Evolutionary conservation across 2,888 invertebrate genomes (phyloP).

Genomic region (Melipona bicolor): DNA sequence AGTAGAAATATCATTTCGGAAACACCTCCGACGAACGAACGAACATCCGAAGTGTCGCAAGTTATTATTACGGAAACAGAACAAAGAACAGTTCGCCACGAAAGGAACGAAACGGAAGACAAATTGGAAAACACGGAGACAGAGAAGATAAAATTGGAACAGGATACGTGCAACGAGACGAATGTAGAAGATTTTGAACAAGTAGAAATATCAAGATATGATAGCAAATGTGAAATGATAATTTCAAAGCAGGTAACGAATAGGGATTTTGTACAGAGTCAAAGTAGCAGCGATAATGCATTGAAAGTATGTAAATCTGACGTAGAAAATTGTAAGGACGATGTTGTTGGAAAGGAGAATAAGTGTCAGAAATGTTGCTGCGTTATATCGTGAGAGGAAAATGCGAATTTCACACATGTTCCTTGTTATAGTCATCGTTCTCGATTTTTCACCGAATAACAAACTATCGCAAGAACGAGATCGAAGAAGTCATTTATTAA

Average conservation of each 20-base stretch:
- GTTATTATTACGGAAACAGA: background rate
- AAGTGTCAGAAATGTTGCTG: constrained; percentile 80
- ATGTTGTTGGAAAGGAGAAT: constrained; percentile 73
- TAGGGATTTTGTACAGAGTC: constrained; percentile 75
- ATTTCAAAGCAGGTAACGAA: constrained; percentile 68
- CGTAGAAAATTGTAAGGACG: constrained; percentile 75
- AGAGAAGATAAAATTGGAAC: constrained; percentile 1
- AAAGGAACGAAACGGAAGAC: background rate
- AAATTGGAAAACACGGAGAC: background rate
- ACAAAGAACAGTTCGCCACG: background rate
- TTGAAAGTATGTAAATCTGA: constrained; percentile 73
- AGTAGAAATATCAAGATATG: constrained; percentile 62
- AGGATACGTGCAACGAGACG: constrained; percentile 53
- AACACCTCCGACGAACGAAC: background rate
- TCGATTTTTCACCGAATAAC: background rate
- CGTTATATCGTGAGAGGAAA: constrained; percentile 54
- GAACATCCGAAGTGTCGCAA: constrained; percentile 29
- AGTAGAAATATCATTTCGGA: constrained; percentile 8
- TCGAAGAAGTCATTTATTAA: background rate
- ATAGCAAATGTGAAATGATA: constrained; percentile 65
- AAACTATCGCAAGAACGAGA: background rate
- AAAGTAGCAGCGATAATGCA: constrained; percentile 69
- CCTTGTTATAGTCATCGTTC: constrained; percentile 47
- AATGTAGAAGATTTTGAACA: constrained; percentile 56
- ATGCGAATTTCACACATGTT: constrained; percentile 35